Base-by-base conservation (phyloP, 2,888 invertebrate genomes). In the Gasteruption jaculator region DNA sequence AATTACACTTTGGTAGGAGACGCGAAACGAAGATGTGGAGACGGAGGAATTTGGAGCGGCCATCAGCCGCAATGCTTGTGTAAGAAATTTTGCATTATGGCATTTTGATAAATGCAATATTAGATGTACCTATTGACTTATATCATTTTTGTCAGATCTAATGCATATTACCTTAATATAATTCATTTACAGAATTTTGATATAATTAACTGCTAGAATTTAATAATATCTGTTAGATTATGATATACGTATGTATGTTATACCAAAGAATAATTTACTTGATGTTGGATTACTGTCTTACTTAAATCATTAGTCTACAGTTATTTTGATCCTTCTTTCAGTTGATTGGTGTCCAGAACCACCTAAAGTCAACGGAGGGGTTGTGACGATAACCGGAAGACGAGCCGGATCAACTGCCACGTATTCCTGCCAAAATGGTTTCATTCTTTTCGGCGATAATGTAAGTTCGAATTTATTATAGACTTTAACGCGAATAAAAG, bases 291-390 rank as follows among this genome's bases (percentile, higher is more conserved):
- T n/a, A n/a, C n/a, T n/a, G n/a, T n/a, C n/a, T n/a, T n/a, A n/a
- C n/a, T n/a, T n/a, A n/a, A n/a, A n/a, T n/a, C n/a, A n/a, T n/a
- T n/a, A n/a, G n/a, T n/a, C n/a, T n/a, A n/a, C n/a, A n/a, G n/a
- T n/a, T n/a, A n/a, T n/a, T n/a, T n/a, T n/a, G n/a, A n/a, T n/a
- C n/a, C n/a, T n/a, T n/a, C 46, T 54, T 56, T 25, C 50, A 74
- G 68, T 86, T 63, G 84, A 90, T 71, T 85, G 91, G 91, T 92
- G 92, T 65, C 86, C 89, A 0, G 86, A 87, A 48, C 90, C 91
- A 0, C 85, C 85, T 1, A 76, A 78, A 21, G 83, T 91, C 2
- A 75, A 82, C 5, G 91, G 91, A 0, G 90, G 89, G 2, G 72
- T 80, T 0, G 85, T 91, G 0, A 70, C 75, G 1, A 78, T 81